Conservation (phyloP, 2,797 vertebrate genomes). For the Gymnoscopelus microlampas region DNA sequence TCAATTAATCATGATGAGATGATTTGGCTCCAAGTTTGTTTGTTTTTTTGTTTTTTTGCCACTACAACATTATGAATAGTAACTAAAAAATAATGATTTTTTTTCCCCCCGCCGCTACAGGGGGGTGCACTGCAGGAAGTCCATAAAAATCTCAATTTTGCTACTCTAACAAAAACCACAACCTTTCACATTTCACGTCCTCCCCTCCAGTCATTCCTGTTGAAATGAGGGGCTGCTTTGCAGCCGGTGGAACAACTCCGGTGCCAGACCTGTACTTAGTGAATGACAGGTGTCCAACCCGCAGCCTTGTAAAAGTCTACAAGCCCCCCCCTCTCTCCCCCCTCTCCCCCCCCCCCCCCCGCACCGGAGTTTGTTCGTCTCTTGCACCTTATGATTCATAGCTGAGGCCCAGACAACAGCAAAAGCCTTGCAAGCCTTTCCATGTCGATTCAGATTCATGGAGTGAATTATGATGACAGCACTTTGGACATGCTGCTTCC, state of each 20-base stretch:
- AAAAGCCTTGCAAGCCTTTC: constrained; percentile 47
- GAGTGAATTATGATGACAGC: constrained; percentile 43
- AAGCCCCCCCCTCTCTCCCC: not conserved
- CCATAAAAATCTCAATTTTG: constrained; percentile 10
- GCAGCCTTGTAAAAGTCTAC: constrained; percentile 42
- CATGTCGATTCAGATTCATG: constrained; percentile 39
- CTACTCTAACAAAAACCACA: constrained; percentile 30
- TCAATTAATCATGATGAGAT: constrained; percentile 45
- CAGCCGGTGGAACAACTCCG: constrained; percentile 56
- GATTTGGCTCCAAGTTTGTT: not conserved
- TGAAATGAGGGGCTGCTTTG: constrained; percentile 21
- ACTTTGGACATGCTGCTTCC: constrained; percentile 25
- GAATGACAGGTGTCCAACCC: constrained; percentile 68
- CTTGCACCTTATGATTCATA: constrained; percentile 45
- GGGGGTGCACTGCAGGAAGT: not conserved
- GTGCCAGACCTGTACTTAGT: constrained; percentile 61
- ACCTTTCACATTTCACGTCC: constrained; percentile 42
- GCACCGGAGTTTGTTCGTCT: not conserved
- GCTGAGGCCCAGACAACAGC: constrained; percentile 21
- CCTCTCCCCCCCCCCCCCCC: not conserved
- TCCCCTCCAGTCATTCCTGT: constrained; percentile 26
- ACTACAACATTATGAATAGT: not conserved
- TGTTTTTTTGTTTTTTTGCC: too few relatives aligned
- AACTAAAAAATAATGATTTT: not conserved
- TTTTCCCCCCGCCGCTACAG: not conserved